Base-by-base conservation (phyloP, 2,113 vertebrate genomes). In the Meleagris gallopavo region DNA sequence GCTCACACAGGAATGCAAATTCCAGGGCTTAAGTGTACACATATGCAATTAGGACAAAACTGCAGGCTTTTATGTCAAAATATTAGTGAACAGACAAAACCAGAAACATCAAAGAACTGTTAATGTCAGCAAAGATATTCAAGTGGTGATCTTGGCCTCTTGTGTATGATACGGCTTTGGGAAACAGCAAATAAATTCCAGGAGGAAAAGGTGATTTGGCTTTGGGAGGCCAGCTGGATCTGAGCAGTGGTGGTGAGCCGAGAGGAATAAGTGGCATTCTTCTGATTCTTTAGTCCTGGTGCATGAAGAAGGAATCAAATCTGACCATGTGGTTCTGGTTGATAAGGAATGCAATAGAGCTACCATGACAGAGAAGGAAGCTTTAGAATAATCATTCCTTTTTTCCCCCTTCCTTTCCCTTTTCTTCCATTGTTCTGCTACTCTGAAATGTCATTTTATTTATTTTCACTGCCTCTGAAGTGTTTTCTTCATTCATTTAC, bases 11-110 rank as follows among this genome's bases (percentile, higher is more conserved):
- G 46, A 61, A 86, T 10, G 15, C 34, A 78, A 43, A 40, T 79
- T 82, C 36, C 58, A 76, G 40, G 40, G 24, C 50, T 86, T 52
- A 46, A 76, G 62, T 66, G 74, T 54, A 45, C 58, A 85, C 76
- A 69, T 57, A 41, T 8, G 27, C 29, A 79, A 34, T 60, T 67
- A 79, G 7, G 45, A 29, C 0, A 0, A 86, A 0, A 8, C 60
- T 30, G 25, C 9, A 38, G 46, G 8, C 13, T 90, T 90, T 86
- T 78, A 34, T 58, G 30, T 54, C 30, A 81, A 90, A 86, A 40
- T 65, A n/a, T 41, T 89, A 70, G 30, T 40, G 30, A 78, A 75
- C 40, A 45, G 40, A 58, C 48, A 89, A 92, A 83, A 46, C 40
- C 57, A 92, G 60, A 71, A 84, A 32, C 12, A 32, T 64, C 54